Base-by-base conservation (phyloP, 2,113 vertebrate genomes). In the Ailurus styani region DNA sequence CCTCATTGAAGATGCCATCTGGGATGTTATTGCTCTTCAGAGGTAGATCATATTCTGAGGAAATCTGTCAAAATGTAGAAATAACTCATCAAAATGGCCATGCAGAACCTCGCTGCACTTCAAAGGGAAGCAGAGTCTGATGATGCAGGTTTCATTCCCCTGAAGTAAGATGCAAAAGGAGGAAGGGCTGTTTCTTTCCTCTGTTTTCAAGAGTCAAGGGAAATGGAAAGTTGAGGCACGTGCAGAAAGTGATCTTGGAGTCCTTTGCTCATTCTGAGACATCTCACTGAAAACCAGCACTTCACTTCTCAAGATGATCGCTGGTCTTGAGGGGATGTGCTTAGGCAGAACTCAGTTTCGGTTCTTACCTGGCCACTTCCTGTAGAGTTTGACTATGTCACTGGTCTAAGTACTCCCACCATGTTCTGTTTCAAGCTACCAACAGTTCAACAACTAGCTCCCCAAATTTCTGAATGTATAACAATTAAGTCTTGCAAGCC, bases 1-100 rank as follows among this genome's bases (percentile, higher is more conserved):
- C 25, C 73, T 75, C 97, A 96, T 84, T 95, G 70, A 97, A 97
- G 95, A 97, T 34, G 54, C 96, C 96, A 98, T 97, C 97, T 98
- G 97, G 92, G 64, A 93, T 95, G 87, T 72, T 96, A 95, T n/a
- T 82, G 84, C 97, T 97, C 96, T 97, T 97, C 77, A 77, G 84
- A 96, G 97, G 95, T 94, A 96, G 83, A 97, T 94, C 95, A 96
- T 86, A 87, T 84, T 94, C 95, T 91, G 85, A 52, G 94, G 64
- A 97, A 97, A 95, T 97, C 92, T 96, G 95, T 97, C 91, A 89
- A 75, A 94, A 90, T 21, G 1, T 47, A 95, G 45, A 91, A 98
- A 96, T 91, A 96, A 90, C 78, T 93, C 96, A 93, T 83, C 62
- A 73, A 81, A 94, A 98, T 86, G 92, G 94, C 81, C 93, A 60